Percentiles rank a stretch among this genome's conserved stretches.
Conservation (phyloP, 2,113 vertebrate genomes). For the Pollachius pollachius region DNA sequence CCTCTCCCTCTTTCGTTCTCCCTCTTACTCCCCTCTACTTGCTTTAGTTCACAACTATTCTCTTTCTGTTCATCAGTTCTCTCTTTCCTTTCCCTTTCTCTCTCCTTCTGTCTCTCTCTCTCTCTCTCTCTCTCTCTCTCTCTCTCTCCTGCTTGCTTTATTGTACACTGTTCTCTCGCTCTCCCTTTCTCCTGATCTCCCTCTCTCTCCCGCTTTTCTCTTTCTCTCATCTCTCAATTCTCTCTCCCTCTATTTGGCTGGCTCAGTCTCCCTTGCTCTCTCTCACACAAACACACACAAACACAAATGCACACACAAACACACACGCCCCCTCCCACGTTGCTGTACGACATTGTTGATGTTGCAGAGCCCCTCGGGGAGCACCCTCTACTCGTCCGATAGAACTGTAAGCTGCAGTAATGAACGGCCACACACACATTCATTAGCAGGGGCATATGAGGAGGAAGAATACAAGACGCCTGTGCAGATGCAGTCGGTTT, state of each 20-base stretch:
- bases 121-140: slow-evolving; percentile 22
- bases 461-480: not conserved
- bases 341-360: slow-evolving; percentile 43
- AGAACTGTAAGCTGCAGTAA: slow-evolving; percentile 29
- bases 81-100: slow-evolving; percentile 20
- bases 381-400: slow-evolving; percentile 17
- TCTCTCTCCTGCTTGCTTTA: slow-evolving; percentile 1
- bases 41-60: not conserved
- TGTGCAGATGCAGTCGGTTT: not conserved
- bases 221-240: not conserved
- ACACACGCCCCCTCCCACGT: not conserved
- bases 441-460: not conserved
- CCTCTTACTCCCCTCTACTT: no score
- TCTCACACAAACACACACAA: slow-evolving; percentile 22
- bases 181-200: slow-evolving; percentile 8
- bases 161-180: slow-evolving; percentile 2
- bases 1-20: not conserved
- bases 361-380: slow-evolving; percentile 36
- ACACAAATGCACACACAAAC: not conserved
- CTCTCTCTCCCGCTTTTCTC: not conserved
- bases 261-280: slow-evolving; percentile 3
- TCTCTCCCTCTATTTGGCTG: not conserved
- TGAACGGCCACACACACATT: slow-evolving; percentile 25
- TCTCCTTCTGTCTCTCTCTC: slow-evolving; percentile 40
- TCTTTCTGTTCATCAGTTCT: not conserved